phyloP scores from a whole-genome alignment of 1,140 invertebrate species.

The Condylostylus longicornis region DNA sequence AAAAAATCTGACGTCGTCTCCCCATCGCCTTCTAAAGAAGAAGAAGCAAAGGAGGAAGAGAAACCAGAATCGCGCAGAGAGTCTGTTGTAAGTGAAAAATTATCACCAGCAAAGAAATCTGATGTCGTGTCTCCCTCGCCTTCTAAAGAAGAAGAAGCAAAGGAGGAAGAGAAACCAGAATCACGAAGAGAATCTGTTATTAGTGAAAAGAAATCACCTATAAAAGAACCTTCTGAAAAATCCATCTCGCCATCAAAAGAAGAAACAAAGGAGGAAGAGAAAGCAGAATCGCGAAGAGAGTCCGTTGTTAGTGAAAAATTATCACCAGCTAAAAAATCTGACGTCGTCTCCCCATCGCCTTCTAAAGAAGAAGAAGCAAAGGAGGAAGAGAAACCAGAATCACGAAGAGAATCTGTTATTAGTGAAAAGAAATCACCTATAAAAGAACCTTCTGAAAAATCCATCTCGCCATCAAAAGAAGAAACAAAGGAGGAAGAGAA shows the following conservation, averaged over 20 bases:
- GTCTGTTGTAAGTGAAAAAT: background rate
- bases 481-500: background rate
- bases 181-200: background rate
- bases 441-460: background rate
- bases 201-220: background rate
- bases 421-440: background rate
- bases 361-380: background rate
- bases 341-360: background rate
- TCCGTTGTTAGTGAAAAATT: background rate
- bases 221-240: background rate
- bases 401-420: background rate
- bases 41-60: too few species aligned
- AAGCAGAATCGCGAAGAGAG: background rate
- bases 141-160: background rate
- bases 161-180: conserved; percentile 2
- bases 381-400: conserved; percentile 1
- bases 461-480: background rate
- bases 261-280: background rate
- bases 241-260: background rate
- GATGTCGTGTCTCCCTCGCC: background rate
- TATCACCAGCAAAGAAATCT: background rate
- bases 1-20: background rate
- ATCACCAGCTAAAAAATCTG: background rate
- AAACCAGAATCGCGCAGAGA: background rate
- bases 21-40: background rate